Percentiles rank a stretch among this genome's conserved stretches.
Conservation (phyloP, 2,797 vertebrate species). For the Halcyon badia region DNA sequence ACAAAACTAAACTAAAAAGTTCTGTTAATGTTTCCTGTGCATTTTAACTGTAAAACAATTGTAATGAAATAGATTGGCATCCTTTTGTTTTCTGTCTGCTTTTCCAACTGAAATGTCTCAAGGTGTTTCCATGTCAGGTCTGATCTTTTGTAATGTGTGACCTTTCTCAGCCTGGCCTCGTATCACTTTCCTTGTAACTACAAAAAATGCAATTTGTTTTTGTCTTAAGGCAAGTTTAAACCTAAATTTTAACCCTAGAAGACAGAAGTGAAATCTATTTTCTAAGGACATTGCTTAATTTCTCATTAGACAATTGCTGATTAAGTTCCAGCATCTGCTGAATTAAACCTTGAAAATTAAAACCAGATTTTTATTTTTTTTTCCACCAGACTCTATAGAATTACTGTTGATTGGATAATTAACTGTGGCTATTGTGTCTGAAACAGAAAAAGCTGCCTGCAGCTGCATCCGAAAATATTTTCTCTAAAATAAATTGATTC, state of each 20-base stretch:
- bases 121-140: not conserved
- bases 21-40: not conserved
- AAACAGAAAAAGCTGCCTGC: constrained; percentile 39
- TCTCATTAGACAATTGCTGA: constrained; percentile 25
- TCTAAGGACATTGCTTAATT: constrained; percentile 35
- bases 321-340: constrained; percentile 46
- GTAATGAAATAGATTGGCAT: not conserved
- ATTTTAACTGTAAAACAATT: not conserved
- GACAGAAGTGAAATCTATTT: not conserved
- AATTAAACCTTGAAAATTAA: constrained; percentile 67
- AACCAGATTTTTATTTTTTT: not conserved
- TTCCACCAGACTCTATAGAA: constrained; percentile 29
- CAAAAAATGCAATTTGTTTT: not conserved
- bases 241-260: not conserved
- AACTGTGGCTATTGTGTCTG: constrained; percentile 45
- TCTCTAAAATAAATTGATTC: constrained; percentile 46
- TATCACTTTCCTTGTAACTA: not conserved
- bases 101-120: not conserved
- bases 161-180: not conserved
- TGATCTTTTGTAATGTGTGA: not conserved
- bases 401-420: constrained; percentile 62
- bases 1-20: not conserved
- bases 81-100: not conserved
- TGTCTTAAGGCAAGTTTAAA: not conserved
- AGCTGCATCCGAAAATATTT: constrained; percentile 42